phyloP scores from a whole-genome alignment of 2,888 invertebrate genomes.

The Sarcophaga caerulescens region DNA sequence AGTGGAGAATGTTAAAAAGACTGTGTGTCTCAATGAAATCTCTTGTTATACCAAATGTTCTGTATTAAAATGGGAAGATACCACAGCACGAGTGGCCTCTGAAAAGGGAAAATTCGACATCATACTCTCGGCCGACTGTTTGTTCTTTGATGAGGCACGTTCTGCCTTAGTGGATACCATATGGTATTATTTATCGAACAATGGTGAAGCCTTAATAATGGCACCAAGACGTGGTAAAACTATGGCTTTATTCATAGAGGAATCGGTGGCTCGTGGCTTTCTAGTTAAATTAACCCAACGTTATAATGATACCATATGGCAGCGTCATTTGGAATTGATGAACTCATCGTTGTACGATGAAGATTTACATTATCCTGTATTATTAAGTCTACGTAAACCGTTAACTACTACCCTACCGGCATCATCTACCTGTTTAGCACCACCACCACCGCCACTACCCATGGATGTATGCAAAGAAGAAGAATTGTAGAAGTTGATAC shows the following conservation, averaged over 20 bases:
- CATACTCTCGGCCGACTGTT: constrained; percentile 89
- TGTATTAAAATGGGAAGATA: constrained; percentile 83
- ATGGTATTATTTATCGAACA: constrained; percentile 83
- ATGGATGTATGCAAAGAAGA: constrained; percentile 60
- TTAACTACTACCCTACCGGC: not conserved
- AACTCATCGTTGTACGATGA: constrained; percentile 84
- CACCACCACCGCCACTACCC: constrained; percentile 23
- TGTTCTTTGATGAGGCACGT: constrained; percentile 89
- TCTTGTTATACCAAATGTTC: constrained; percentile 82
- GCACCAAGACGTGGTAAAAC: constrained; percentile 89
- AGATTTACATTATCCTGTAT: constrained; percentile 87
- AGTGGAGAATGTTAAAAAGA: constrained; percentile 87
- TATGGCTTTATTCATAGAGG: constrained; percentile 85
- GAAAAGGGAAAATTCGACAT: constrained; percentile 84
- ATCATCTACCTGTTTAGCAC: not conserved
- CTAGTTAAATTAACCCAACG: constrained; percentile 83
- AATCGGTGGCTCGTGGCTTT: constrained; percentile 84
- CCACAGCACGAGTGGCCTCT: constrained; percentile 72
- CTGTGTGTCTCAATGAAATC: constrained; percentile 85
- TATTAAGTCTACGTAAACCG: constrained; percentile 83
- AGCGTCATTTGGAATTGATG: constrained; percentile 84
- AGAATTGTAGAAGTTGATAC: constrained; percentile 32
- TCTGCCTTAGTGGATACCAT: constrained; percentile 86
- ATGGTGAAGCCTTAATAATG: constrained; percentile 87
- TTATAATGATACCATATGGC: constrained; percentile 87